A percentile compares a stretch with the other conserved stretches of the same genome.
phyloP scores from a whole-genome alignment of 2,888 invertebrate genomes.

The Sinopyrophorus schimmeli region DNA sequence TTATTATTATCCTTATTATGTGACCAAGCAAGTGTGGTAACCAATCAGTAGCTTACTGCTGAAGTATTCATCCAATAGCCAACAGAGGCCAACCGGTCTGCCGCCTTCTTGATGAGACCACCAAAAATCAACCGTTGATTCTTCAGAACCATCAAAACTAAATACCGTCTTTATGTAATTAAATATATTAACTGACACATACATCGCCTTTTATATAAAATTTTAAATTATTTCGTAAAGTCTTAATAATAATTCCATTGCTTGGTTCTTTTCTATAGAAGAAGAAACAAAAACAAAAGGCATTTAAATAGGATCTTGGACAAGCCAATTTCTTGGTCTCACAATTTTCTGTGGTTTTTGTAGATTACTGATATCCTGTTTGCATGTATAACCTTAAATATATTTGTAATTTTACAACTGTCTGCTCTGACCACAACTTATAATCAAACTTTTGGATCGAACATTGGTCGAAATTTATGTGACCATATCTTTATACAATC shows the following conservation, averaged over 20 bases:
- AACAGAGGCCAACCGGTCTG: constrained; percentile 43
- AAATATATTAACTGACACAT: constrained; percentile 5
- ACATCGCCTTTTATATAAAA: too few species aligned
- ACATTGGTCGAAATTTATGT: too few species aligned
- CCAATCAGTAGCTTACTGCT: constrained; percentile 49
- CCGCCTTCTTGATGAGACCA: constrained; percentile 47
- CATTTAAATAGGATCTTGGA: constrained; percentile 12
- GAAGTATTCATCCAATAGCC: constrained; percentile 41
- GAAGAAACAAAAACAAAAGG: too few species aligned
- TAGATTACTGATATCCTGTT: constrained; percentile 46
- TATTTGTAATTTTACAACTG: constrained; percentile 40
- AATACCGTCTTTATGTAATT: constrained; percentile 10
- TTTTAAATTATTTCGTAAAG: too few species aligned
- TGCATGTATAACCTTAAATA: constrained; percentile 36
- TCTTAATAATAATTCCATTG: too few species aligned
- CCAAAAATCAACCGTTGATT: constrained; percentile 46
- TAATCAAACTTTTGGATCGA: constrained; percentile 39
- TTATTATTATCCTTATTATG: constrained; percentile 55
- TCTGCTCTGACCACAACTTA: constrained; percentile 41
- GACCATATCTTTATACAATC: too few species aligned
- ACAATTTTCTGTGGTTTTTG: constrained; percentile 37
- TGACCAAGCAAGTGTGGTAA: constrained; percentile 47
- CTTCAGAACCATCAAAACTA: constrained; percentile 27
- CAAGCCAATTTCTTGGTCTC: constrained; percentile 23
- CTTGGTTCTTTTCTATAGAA: too few species aligned